Evolutionary conservation across 1,140 invertebrate genomes (phyloP), one percentile per base, ranked within the genome.

Genomic region (Cyclargus thomasi): DNA sequence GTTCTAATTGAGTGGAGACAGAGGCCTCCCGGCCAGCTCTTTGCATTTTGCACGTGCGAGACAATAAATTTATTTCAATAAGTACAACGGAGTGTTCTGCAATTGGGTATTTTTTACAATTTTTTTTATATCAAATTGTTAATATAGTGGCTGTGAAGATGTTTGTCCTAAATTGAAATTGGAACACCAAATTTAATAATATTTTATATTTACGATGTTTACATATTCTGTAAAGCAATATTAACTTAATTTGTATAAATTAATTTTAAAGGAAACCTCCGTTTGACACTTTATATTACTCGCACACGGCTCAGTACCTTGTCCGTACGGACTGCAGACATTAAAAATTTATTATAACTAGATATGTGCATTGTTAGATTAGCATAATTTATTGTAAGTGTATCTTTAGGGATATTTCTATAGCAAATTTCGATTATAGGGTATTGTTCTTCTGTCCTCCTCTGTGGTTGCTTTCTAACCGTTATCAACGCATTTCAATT

Each of bases 331-430:
- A 83, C 84, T 74, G 75, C 83, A 82, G 80, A 86, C 83, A 83
- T 82, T 80, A 74, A 73, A 79, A 78, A 73, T 73, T 80, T 80
- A 82, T 78, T 78, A 70, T 82, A 74, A 71, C 76, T 82, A 81
- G 81, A 83, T 81, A 83, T 75, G 83, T 88, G 80, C 80, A 86
- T 81, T 85, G 80, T 90, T 88, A 88, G 83, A 78, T 79, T 88
- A 88, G 83, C 78, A 77, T 90, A 84, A 88, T 88, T 86, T 90
- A 88, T 86, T 81, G 76, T 88, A 90, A 88, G 86, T 85, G 74
- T 87, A 87, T 83, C 70, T 72, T 29, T 87, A 84, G 82, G 79
- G 79, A 85, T 75, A 73, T 83, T 81, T 74, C 74, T 66, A 66
- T 65, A 66, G 35, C 59, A 66, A 66, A 55, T 84, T 73, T 76